Evolutionary conservation across 2,888 invertebrate species (phyloP).

Genomic region (Monopis laevigella): DNA sequence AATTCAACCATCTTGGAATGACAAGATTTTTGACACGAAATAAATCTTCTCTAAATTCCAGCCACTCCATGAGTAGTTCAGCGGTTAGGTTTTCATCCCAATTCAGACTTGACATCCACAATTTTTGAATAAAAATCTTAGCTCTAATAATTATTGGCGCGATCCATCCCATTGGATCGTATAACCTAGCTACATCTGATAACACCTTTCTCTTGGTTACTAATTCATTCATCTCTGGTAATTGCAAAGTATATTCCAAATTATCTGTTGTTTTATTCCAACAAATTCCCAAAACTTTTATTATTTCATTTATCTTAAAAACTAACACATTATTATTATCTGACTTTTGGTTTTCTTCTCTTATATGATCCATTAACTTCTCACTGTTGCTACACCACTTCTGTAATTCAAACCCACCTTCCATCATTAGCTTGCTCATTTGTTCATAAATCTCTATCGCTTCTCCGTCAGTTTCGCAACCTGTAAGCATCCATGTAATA

Average conservation of each 20-base stretch:
- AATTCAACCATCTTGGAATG: conserved; percentile 19
- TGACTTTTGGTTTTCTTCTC: background rate
- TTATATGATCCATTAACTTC: background rate
- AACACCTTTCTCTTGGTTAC: conserved; percentile 22
- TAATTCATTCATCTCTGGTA: conserved; percentile 13
- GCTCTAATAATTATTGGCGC: conserved; percentile 19
- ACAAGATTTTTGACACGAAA: conserved; percentile 9
- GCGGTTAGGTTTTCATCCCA: conserved; percentile 19
- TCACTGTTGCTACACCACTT: conserved; percentile 11
- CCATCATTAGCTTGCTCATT: conserved; percentile 4
- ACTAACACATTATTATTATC: conserved; percentile 3
- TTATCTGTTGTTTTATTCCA: conserved; percentile 22
- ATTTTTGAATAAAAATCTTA: conserved; percentile 21
- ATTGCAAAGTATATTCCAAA: conserved; percentile 19
- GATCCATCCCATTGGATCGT: conserved; percentile 25
- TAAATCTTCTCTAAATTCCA: conserved; percentile 14
- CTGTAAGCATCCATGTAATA: conserved; percentile 12
- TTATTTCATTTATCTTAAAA: conserved; percentile 17
- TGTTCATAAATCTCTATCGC: conserved; percentile 1
- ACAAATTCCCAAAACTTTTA: conserved; percentile 23
- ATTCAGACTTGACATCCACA: conserved; percentile 18
- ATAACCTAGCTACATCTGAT: conserved; percentile 22
- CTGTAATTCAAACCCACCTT: conserved; percentile 10
- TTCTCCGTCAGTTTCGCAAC: conserved; percentile 5
- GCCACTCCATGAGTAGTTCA: conserved; percentile 16